Percentiles rank a stretch among this genome's conserved stretches.
These are phyloP conservation scores for Nylanderia fulva DNA, from an alignment of 1,140 invertebrate genomes.

Conservation along the genomic window DNA sequence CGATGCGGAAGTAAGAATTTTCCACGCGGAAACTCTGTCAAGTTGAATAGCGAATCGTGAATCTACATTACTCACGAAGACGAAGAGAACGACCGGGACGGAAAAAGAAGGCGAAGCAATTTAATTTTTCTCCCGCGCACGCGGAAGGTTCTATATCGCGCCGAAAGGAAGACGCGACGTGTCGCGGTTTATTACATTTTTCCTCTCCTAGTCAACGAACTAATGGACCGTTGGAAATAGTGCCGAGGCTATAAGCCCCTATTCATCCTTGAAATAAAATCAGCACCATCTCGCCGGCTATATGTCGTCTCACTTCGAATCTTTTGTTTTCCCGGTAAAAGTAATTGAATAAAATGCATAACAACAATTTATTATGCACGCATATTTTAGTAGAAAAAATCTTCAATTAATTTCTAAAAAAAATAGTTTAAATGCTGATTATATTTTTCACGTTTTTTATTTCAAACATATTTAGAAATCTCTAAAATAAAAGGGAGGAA, in stretches of 20 bases:
- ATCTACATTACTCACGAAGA: constrained; percentile 54
- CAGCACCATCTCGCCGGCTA: constrained; percentile 28
- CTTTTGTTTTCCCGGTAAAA: constrained; percentile 1
- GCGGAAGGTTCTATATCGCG: constrained; percentile 70
- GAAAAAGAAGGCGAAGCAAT: constrained; percentile 70
- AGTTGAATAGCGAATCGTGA: constrained; percentile 47
- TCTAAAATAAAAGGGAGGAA: neutral
- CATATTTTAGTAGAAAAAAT: neutral
- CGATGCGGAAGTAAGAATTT: constrained; percentile 39
- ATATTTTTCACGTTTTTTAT: neutral
- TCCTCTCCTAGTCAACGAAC: constrained; percentile 70
- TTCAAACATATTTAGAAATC: neutral
- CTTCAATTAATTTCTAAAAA: neutral
- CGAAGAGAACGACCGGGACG: constrained; percentile 42
- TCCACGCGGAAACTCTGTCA: constrained; percentile 30
- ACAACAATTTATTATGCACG: constrained; percentile 35
- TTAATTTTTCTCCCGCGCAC: constrained; percentile 74
- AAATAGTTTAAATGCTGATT: constrained; percentile 1
- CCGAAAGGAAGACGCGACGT: constrained; percentile 69
- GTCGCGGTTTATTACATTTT: constrained; percentile 83
- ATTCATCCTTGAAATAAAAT: constrained; percentile 48
- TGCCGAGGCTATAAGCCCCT: constrained; percentile 72
- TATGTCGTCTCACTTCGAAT: constrained; percentile 36
- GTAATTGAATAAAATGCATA: neutral
- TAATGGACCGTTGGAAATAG: constrained; percentile 80